A percentile compares a stretch with the other conserved stretches of the same genome.
phyloP scores from a whole-genome alignment of 2,797 vertebrate genomes.

The Oryzias dopingdopingensis region DNA sequence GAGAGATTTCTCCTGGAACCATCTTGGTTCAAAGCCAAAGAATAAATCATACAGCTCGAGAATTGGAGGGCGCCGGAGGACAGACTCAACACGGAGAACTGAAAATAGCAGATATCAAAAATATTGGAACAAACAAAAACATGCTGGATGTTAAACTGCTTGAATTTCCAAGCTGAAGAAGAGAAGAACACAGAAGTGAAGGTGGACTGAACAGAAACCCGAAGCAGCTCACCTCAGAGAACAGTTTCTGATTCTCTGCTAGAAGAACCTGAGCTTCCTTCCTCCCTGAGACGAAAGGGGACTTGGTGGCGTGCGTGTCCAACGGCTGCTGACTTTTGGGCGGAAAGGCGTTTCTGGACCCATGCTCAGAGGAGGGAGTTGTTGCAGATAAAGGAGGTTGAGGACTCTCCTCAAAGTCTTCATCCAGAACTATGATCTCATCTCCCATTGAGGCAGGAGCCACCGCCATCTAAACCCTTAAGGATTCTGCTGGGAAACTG shows the following conservation, averaged over 20 bases:
- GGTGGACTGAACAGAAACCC: too few relatives aligned
- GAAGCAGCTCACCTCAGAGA: constrained; percentile 62
- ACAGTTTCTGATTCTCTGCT: constrained; percentile 74
- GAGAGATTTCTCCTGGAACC: too few relatives aligned
- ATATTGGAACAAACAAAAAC: too few relatives aligned
- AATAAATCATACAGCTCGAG: too few relatives aligned
- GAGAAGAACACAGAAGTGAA: too few relatives aligned
- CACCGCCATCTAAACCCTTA: constrained; percentile 58
- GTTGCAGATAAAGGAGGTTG: constrained; percentile 43
- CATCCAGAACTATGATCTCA: constrained; percentile 76
- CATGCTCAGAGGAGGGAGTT: constrained; percentile 15
- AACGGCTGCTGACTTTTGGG: constrained; percentile 24
- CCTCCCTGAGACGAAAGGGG: constrained; percentile 67
- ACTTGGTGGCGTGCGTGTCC: constrained; percentile 67
- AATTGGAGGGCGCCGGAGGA: too few relatives aligned
- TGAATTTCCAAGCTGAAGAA: too few relatives aligned
- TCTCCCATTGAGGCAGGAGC: constrained; percentile 66
- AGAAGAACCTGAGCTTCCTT: constrained; percentile 59
- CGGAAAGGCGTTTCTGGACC: not conserved
- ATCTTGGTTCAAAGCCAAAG: too few relatives aligned
- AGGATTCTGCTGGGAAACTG: constrained; percentile 17
- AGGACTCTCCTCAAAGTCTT: constrained; percentile 67
- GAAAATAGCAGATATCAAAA: too few relatives aligned
- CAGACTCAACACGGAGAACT: too few relatives aligned
- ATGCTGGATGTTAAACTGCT: too few relatives aligned